These are phyloP conservation scores for Caenorhabditis briggsae DNA, from an alignment of 1,140 invertebrate species.

Conservation along the genomic window DNA sequence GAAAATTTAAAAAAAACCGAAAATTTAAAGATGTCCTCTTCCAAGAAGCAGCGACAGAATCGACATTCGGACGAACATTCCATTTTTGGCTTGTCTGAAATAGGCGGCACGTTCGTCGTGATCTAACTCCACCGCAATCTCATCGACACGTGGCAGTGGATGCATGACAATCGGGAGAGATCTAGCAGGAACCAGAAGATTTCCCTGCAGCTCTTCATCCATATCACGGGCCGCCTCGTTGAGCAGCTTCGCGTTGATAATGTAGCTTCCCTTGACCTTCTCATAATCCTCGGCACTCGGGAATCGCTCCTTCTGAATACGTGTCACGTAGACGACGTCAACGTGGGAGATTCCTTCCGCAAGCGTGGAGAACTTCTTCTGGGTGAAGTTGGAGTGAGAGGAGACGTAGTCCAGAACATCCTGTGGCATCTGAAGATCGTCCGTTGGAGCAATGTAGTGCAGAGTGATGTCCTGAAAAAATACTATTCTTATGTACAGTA, in stretches of 20 bases:
- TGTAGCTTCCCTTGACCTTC: constrained; percentile 82
- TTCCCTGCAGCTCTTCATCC: constrained; percentile 32
- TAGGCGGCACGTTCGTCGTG: constrained; percentile 95
- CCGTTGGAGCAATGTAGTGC: constrained; percentile 91
- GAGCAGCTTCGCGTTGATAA: constrained; percentile 85
- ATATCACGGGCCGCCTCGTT: constrained; percentile 86
- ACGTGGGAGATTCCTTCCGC: constrained; percentile 90
- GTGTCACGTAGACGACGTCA: constrained; percentile 95
- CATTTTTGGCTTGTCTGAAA: constrained; percentile 94
- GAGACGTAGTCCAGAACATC: constrained; percentile 86
- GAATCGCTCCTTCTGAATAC: constrained; percentile 96
- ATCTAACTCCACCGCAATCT: constrained; percentile 92
- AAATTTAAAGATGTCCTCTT: constrained; percentile 35
- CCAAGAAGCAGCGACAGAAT: constrained; percentile 89
- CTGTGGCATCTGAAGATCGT: constrained; percentile 88
- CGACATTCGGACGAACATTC: constrained; percentile 98
- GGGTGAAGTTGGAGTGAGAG: constrained; percentile 82
- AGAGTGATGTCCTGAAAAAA: constrained; percentile 81
- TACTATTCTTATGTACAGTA: no score
- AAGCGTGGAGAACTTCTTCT: constrained; percentile 83
- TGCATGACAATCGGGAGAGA: constrained; percentile 92
- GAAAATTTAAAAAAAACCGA: background rate
- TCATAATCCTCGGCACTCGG: constrained; percentile 87
- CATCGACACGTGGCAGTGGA: constrained; percentile 92
- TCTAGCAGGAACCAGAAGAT: constrained; percentile 15